These are phyloP conservation scores for Drosophila subquinaria DNA, from an alignment of 2,888 invertebrate genomes.

Conservation along the genomic window DNA sequence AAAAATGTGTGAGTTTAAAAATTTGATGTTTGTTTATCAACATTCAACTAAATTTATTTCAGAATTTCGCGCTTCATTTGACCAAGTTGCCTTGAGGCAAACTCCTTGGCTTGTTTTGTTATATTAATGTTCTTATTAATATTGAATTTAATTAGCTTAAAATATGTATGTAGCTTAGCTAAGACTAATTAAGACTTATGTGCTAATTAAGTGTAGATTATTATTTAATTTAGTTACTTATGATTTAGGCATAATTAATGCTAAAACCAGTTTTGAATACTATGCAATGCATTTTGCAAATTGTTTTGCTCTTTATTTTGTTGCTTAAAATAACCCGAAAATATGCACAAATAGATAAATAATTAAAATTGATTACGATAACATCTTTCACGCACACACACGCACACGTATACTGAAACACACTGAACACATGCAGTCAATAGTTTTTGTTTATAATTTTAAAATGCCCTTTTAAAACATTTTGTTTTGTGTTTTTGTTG, in stretches of 20 bases:
- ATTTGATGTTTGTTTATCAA: conserved; percentile 55
- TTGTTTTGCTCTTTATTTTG: conserved; percentile 27
- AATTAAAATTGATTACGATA: conserved; percentile 68
- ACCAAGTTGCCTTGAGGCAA: conserved; percentile 54
- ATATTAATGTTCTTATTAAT: conserved; percentile 33
- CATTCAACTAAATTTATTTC: conserved; percentile 82
- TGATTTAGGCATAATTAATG: conserved; percentile 49
- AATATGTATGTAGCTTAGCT: conserved; percentile 67
- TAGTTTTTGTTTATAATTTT: conserved; percentile 48
- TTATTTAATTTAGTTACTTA: conserved; percentile 55
- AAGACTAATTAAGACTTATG: conserved; percentile 75
- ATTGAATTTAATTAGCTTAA: conserved; percentile 35
- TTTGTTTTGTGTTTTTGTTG: conserved; percentile 52
- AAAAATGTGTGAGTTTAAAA: conserved; percentile 65
- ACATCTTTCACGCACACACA: conserved; percentile 39
- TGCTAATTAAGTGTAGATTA: conserved; percentile 59
- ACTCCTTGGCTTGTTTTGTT: conserved; percentile 42
- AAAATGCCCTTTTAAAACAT: conserved; percentile 79
- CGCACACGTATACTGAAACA: conserved; percentile 40
- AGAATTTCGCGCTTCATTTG: conserved; percentile 80
- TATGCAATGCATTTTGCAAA: conserved; percentile 43
- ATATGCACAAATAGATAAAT: conserved; percentile 70
- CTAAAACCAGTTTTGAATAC: conserved; percentile 72
- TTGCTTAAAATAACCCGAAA: conserved; percentile 67
- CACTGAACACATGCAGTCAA: conserved; percentile 81